Base-by-base conservation (phyloP, 2,888 invertebrate species). In the Diarsia brunnea region DNA sequence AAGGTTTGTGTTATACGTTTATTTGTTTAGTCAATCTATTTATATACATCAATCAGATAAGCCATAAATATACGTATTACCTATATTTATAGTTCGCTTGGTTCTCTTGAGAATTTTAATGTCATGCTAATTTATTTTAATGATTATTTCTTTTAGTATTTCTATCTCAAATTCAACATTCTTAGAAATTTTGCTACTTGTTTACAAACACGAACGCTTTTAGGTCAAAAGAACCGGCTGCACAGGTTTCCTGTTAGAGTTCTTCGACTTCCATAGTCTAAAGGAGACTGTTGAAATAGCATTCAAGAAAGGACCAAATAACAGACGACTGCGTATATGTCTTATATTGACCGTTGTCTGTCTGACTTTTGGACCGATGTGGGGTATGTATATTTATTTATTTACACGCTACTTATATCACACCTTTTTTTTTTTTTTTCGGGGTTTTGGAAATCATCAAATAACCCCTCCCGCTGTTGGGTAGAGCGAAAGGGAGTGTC, bases 231-330 rank as follows among this genome's bases (percentile, higher is more conserved):
- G 89, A 79, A 88, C 90, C 3, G 95, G 95, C 12, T 92, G 89
- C 63, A 75, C 84, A 1, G 95, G 95, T 27, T 93, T 92, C 55
- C 58, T 96, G 1, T 45, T 89, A 10, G 95, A 95, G 24, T 97
- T 97, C 78, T 97, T 97, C 78, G 96, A 97, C 85, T 88, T 97
- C 5, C 91, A 92, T 38, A 96, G 97, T 86, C 90, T 97, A 0
- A 94, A 92, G 60, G 94, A 97, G 43, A 97, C 97, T 0, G 85
- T 97, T 53, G 94, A 94, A 68, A 96, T 97, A 16, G 97, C 95
- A 14, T 97, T 97, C 86, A 97, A 95, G 84, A 95, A 94, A 80
- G 96, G 97, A 10, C 90, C 93, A 0, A 94, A 94, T 55, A 95
- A 96, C 75, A 91, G 96, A 77, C 92, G 96, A 75, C 49, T 96